Conservation (phyloP, 2,113 vertebrate species). For the Cyanoliseus patagonus region DNA sequence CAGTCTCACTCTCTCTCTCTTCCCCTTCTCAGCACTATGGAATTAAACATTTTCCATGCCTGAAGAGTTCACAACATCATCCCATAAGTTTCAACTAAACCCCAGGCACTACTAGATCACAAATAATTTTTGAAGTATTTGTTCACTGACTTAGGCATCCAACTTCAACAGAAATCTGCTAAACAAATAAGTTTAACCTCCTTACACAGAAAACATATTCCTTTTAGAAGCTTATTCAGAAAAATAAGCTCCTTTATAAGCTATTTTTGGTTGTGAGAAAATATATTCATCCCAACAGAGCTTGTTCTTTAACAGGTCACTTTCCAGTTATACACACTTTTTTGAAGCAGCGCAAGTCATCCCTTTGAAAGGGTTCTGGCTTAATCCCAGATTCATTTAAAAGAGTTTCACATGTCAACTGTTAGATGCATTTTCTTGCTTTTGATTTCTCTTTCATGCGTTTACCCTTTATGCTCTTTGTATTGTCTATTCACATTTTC, state of each 20-base stretch:
- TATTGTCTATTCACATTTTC: conserved; percentile 15
- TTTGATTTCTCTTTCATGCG: conserved; percentile 37
- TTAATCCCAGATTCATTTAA: conserved; percentile 43
- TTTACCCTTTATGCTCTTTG: conserved; percentile 31
- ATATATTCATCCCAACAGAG: conserved; percentile 42
- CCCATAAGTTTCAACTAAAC: conserved; percentile 47
- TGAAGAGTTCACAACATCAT: conserved; percentile 46
- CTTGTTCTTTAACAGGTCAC: conserved; percentile 51
- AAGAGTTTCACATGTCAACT: conserved; percentile 13
- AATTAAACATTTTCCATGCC: conserved; percentile 33
- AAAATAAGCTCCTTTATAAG: conserved; percentile 29
- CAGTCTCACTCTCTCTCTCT: background rate
- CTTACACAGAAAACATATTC: conserved; percentile 30
- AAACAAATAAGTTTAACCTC: conserved; percentile 58
- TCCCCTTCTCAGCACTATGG: background rate
- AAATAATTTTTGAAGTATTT: conserved; percentile 58
- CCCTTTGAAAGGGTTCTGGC: conserved; percentile 29
- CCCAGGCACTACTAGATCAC: conserved; percentile 27
- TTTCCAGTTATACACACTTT: conserved; percentile 4
- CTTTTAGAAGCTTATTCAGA: conserved; percentile 38
- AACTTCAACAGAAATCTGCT: conserved; percentile 33
- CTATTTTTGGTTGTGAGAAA: conserved; percentile 37
- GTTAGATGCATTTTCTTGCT: background rate
- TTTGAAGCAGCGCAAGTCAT: conserved; percentile 42
- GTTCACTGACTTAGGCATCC: conserved; percentile 10